These are phyloP conservation scores for Bos taurus DNA, from an alignment of 2,113 vertebrate genomes.

Conservation along the genomic window ARS-UCD2.0 NC_037336.1:91129001-91129500, in stretches of 20 bases:
- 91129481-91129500: not conserved
- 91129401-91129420: not conserved
- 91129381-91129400: not conserved
- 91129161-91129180: slow-evolving; percentile 84
- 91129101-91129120: slow-evolving; percentile 77
- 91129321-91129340: not conserved
- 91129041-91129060: slow-evolving; percentile 63
- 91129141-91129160: slow-evolving; percentile 79
- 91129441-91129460: not conserved
- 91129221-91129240: not conserved
- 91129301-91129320: not conserved
- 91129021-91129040: slow-evolving; percentile 61
- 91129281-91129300: not conserved
- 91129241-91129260: slow-evolving; percentile 58
- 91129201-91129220: slow-evolving; percentile 66
- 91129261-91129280: not conserved
- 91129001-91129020: slow-evolving; percentile 44
- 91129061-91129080: slow-evolving; percentile 76
- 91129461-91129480: not conserved
- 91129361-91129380: not conserved
- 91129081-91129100: slow-evolving; percentile 82
- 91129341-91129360: not conserved
- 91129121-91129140: slow-evolving; percentile 81
- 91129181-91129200: slow-evolving; percentile 80
- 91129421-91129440: not conserved